phyloP scores from a whole-genome alignment of 2,888 invertebrate genomes.

The Dasypolia templi region DNA sequence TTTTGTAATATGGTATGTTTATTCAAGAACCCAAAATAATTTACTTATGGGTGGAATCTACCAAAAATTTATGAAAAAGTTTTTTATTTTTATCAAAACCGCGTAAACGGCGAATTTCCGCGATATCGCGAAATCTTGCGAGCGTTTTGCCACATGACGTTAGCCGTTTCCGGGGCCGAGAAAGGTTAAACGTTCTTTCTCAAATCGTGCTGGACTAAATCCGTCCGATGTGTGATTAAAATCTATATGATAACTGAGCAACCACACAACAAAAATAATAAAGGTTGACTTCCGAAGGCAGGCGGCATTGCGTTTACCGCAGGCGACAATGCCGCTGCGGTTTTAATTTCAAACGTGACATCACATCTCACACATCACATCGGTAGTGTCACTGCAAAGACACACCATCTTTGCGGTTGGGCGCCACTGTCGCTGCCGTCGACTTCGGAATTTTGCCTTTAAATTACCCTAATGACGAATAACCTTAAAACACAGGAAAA shows the following conservation, averaged over 20 bases:
- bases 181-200: slow-evolving; percentile 2
- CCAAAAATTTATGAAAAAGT: too few relatives aligned
- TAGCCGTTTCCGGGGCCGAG: too few relatives aligned
- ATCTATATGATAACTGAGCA: background rate
- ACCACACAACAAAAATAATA: background rate
- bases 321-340: background rate
- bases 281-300: background rate
- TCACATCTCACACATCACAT: too few relatives aligned
- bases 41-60: too few relatives aligned
- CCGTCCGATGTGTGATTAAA: background rate
- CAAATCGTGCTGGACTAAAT: background rate
- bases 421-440: background rate
- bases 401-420: background rate
- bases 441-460: background rate
- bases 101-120: too few relatives aligned
- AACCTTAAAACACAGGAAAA: background rate
- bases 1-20: too few relatives aligned
- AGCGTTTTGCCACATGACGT: too few relatives aligned
- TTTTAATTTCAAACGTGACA: background rate
- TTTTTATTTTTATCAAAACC: too few relatives aligned
- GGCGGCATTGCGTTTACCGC: background rate
- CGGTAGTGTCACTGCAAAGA: too few relatives aligned
- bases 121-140: too few relatives aligned
- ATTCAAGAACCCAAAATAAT: too few relatives aligned
- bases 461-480: too few relatives aligned